Base-by-base conservation (phyloP, 2,888 invertebrate species). In the Caenorhabditis macrosperma region DNA sequence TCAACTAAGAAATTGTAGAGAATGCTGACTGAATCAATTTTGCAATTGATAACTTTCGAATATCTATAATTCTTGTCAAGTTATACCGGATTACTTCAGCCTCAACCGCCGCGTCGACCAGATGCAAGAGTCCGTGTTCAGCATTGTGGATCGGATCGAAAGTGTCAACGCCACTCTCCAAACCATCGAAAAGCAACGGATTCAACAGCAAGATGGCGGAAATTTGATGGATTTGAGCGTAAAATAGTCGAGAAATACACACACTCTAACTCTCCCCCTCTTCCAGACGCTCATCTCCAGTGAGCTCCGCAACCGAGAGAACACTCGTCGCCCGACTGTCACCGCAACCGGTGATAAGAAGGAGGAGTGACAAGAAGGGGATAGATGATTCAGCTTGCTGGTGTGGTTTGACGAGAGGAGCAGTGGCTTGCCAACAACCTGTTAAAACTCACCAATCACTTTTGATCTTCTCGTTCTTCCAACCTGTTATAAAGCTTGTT, bases 61-160 rank as follows among this genome's bases (percentile, higher is more conserved):
- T n/a, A 50, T 46, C 44, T 67, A 17, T 20, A 35, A 20, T 26
- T 26, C 5, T 52, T 26, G 9, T n/a, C 54, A n/a, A n/a, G n/a
- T n/a, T n/a, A n/a, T n/a, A n/a, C n/a, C n/a, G n/a, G n/a, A n/a
- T n/a, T n/a, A n/a, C n/a, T n/a, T n/a, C 68, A 85, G 85, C 60
- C 38, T 83, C 46, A 82, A 81, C 63, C 78, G 81, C 10, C 82
- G 85, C 24, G 77, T 85, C 10, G 82, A 85, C 41, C 78, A 80
- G 10, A 69, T 85, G 76, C 82, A 85, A 76, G 67, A 76, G 28
- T 81, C 82, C 0, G 68, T 85, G 5, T 68, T 68, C 46, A 67
- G 46, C 10, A 75, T 82, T n/a, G 76, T 77, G 0, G 69, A 71
- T 17, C 68, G 81, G 0, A 74, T 84, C 12, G 81, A 82, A 9